Evolutionary conservation across 1,140 invertebrate genomes (phyloP), one percentile per base, ranked within the genome.

Genomic region (Drosophila ohnishii): DNA sequence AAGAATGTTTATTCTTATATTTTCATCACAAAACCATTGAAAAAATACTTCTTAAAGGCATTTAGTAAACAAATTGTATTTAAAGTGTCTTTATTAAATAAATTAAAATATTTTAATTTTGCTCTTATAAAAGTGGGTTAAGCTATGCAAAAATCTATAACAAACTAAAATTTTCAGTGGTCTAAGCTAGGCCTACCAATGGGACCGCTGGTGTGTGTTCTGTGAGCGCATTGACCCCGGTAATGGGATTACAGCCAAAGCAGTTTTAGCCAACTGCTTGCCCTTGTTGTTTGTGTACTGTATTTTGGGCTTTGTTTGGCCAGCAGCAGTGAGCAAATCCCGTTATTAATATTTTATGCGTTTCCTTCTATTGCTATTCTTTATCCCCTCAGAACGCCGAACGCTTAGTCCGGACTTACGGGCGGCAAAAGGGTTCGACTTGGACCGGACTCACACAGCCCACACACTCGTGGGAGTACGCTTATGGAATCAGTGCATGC

Each of bases 261-360:
- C 65, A 66, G 65, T 69, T 81, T 81, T 73, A 65, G 78, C 72
- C 73, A 80, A 76, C 62, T 80, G 39, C 22, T 44, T 44, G 11
- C n/a, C 22, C 44, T 44, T 63, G 42, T 42, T 74, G 47, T 75
- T 63, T 64, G 65, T 69, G 47, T 53, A 44, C 62, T 55, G 30
- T 34, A 35, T 69, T 55, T 69, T 51, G 61, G 61, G 57, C 61
- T 69, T 69, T 69, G 74, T 58, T 63, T 48, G 58, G 53, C 14
- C 47, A 28, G 25, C 59, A 79, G 60, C 78, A 79, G 22, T 67
- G 78, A 60, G 63, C 79, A 83, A 82, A 83, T 82, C 80, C 70
- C 61, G 71, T 84, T 84, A 84, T 79, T 84, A 84, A 84, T 84
- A 84, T 84, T 84, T 72, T 84, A 84, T 84, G 80, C 59, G 62